These are phyloP conservation scores for Uromys caudimaculatus DNA, from an alignment of 2,797 vertebrate species.

Conservation along the genomic window DNA sequence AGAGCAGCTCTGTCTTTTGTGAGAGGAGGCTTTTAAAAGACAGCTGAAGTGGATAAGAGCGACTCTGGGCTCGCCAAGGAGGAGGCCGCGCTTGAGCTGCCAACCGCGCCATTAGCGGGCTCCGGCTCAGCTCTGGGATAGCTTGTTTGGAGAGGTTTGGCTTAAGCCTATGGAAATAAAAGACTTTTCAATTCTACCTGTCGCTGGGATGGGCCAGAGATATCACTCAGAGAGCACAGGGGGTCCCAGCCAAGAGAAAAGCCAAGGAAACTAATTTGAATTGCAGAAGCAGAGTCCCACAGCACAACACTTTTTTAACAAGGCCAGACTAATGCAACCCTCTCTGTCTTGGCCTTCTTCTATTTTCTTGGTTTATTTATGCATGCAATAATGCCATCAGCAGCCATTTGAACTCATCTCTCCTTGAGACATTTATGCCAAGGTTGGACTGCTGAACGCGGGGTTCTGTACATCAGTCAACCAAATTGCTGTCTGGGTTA, in stretches of 20 bases:
- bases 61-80: slow-evolving; percentile 42
- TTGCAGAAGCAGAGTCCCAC: slow-evolving; percentile 21
- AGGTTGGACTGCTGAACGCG: slow-evolving; percentile 48
- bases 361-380: slow-evolving; percentile 71
- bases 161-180: slow-evolving; percentile 78
- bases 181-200: slow-evolving; percentile 76
- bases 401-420: slow-evolving; percentile 63
- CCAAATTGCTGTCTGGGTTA: slow-evolving; percentile 79
- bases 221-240: slow-evolving; percentile 64
- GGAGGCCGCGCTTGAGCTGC: slow-evolving; percentile 67
- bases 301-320: slow-evolving; percentile 27
- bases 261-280: slow-evolving; percentile 66
- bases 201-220: slow-evolving; percentile 47
- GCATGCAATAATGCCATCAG: slow-evolving; percentile 65
- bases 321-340: slow-evolving; percentile 27
- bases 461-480: slow-evolving; percentile 60
- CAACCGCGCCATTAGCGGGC: slow-evolving; percentile 51
- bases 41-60: slow-evolving; percentile 79
- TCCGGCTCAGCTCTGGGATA: slow-evolving; percentile 44
- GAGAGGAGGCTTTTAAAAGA: slow-evolving; percentile 76
- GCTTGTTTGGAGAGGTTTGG: slow-evolving; percentile 69
- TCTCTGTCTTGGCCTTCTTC: slow-evolving; percentile 8
- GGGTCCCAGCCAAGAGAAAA: slow-evolving; percentile 51
- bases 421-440: slow-evolving; percentile 57
- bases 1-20: slow-evolving; percentile 80